Evolutionary conservation across 1,140 invertebrate species (phyloP).

Genomic region (Papilio polytes): DNA sequence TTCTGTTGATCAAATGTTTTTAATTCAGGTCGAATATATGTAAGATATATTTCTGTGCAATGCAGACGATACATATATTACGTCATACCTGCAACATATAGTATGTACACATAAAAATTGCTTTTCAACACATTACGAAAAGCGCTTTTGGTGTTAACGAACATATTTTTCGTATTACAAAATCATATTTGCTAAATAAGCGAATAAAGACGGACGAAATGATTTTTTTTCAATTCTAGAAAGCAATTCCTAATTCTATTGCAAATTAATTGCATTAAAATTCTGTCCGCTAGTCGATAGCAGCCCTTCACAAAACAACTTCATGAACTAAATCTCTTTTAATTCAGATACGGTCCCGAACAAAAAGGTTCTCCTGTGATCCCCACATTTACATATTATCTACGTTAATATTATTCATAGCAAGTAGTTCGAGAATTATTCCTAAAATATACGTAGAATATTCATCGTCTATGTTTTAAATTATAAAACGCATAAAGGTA

Average conservation of each 20-base stretch:
- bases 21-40: background rate
- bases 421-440: slow-evolving; percentile 33
- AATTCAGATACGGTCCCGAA: slow-evolving; percentile 20
- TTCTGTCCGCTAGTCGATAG: slow-evolving; percentile 4
- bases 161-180: background rate
- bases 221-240: background rate
- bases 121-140: background rate
- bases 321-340: slow-evolving; percentile 33
- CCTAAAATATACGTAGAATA: slow-evolving; percentile 4
- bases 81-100: slow-evolving; percentile 18
- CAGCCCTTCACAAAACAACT: slow-evolving; percentile 15
- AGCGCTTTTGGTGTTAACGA: background rate
- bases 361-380: slow-evolving; percentile 28
- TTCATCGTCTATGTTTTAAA: background rate
- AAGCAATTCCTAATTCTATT: slow-evolving; percentile 2
- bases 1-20: background rate
- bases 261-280: slow-evolving; percentile 37
- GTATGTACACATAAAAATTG: background rate
- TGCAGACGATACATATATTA: slow-evolving; percentile 1
- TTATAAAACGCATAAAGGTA: background rate
- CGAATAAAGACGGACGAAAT: background rate
- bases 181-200: background rate
- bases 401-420: slow-evolving; percentile 36
- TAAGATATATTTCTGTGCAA: background rate
- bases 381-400: slow-evolving; percentile 36